Base-by-base conservation (phyloP, 2,888 invertebrate genomes). In the Reticulitermes lucifugus region DNA sequence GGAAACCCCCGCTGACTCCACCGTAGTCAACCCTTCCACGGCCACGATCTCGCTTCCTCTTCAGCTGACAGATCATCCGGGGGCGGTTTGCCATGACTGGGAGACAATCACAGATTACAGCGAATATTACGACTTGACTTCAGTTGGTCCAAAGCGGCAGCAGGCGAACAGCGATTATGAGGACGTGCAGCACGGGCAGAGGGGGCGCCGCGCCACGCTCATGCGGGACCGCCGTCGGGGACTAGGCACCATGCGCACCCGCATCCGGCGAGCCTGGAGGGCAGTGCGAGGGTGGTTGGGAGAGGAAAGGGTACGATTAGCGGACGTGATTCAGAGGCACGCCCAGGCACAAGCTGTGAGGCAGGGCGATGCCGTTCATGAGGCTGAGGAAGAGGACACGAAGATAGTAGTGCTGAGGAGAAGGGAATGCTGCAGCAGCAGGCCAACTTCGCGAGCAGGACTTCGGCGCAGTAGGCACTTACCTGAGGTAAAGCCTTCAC, bases 241-340 rank as follows among this genome's bases (percentile, higher is more conserved):
- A 86, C 59, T 86, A 82, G 85, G 87, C 86, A 65, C 85, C 85
- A 81, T 86, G 75, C 59, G 85, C 82, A 82, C 86, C 21, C 86
- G 87, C 25, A 70, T 88, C 43, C 86, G 87, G 12, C 83, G 86
- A 21, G 88, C 88, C 22, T 88, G 87, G 88, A 84, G 86, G 85
- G 87, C 88, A 35, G 86, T 88, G 75, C 84, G 87, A 60, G 88
- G 87, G 22, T 88, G 88, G 88, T 88, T 88, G 88, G 83, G 87
- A 14, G 88, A 87, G 29, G 88, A 88, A 84, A 83, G 88, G 14
- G 80, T 86, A 35, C 85, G 86, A 4, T 70, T 88, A 22, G 86
- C 85, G 22, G 87, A 87, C 29, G 87, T 86, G 59, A 86, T 88
- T 46, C 86, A 87, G 85, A 86, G 86, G 25, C 87, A 87, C 41